Evolutionary conservation across 2,113 vertebrate genomes (phyloP), one percentile per base, ranked within the genome.

Genomic region (Actenoides hombroni): DNA sequence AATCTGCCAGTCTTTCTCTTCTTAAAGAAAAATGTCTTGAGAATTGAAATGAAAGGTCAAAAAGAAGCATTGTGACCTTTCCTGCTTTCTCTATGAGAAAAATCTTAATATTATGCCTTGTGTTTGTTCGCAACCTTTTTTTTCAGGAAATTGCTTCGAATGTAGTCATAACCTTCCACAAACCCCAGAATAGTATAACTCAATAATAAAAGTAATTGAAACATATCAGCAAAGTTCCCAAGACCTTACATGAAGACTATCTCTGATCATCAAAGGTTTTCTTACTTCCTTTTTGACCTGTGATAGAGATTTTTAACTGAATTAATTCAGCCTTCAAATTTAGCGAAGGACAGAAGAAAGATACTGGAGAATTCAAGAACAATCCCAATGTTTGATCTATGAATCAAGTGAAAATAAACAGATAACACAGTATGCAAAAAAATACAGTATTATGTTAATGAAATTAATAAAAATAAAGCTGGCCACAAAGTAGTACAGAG

Each of bases 201-300:
- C 51, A 83, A 67, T 93, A 74, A 83, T 28, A 88, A 63, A 77
- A 88, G 46, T 83, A 90, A 93, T 94, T 94, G 90, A 94, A 92
- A 90, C 35, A 28, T 93, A 90, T 46, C 68, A 83, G 83, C 54
- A 74, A 65, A 64, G 42, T 53, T 94, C 68, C 49, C 79, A 60
- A 40, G 26, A 37, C 49, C n/a, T 80, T 64, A 65, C 42, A 76
- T 3, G 21, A 19, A 70, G 40, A 56, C 6, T 10, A 76, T n/a
- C 56, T 93, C 78, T 87, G 61, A 75, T 74, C 63, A 88, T 73
- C 79, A 85, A 59, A 93, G 26, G 20, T 63, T 90, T 69, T 17
- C 17, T 46, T 57, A 6, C 28, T 77, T 77, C 11, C 31, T 80
- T 68, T 35, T 8, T 0, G 11, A 21, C 24, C 33, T 61, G 5